Percentiles rank a stretch among this genome's conserved stretches.
Evolutionary conservation across 2,113 vertebrate species (phyloP).

Genomic region (Engystomops pustulosus): DNA sequence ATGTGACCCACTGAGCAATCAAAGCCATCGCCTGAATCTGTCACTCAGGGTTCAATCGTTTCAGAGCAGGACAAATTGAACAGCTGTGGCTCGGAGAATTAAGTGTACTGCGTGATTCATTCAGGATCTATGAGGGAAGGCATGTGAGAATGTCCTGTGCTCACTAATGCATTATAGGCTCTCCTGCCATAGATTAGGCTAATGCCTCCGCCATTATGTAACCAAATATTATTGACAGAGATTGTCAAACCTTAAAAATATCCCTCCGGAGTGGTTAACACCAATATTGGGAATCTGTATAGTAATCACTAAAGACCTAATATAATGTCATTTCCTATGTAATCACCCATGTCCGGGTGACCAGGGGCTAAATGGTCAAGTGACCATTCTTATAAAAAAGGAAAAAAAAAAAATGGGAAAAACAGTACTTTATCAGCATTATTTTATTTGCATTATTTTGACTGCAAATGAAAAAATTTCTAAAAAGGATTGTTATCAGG

Average conservation of each 20-base stretch:
- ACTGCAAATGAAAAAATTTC: background rate
- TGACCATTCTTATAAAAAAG: no score
- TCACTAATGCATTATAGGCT: constrained; percentile 52
- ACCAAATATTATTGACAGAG: constrained; percentile 27
- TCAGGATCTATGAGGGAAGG: constrained; percentile 67
- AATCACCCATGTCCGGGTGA: no score
- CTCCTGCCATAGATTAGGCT: constrained; percentile 49
- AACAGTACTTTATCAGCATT: no score
- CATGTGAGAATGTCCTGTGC: constrained; percentile 57
- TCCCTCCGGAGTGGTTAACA: background rate
- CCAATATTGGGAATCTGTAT: background rate
- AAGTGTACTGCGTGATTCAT: constrained; percentile 70
- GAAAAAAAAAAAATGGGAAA: no score
- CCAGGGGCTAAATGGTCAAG: no score
- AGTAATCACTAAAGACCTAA: background rate
- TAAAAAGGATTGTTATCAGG: background rate
- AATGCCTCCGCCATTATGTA: constrained; percentile 41
- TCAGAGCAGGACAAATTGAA: constrained; percentile 67
- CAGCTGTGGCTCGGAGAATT: constrained; percentile 70
- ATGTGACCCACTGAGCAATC: constrained; percentile 68
- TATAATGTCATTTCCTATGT: no score
- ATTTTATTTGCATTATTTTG: background rate
- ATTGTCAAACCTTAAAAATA: constrained; percentile 44
- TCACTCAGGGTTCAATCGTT: constrained; percentile 69
- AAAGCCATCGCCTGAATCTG: constrained; percentile 68